These are phyloP conservation scores for Odocoileus virginianus DNA, from an alignment of 2,113 vertebrate genomes.

Conservation along the genomic window DNA sequence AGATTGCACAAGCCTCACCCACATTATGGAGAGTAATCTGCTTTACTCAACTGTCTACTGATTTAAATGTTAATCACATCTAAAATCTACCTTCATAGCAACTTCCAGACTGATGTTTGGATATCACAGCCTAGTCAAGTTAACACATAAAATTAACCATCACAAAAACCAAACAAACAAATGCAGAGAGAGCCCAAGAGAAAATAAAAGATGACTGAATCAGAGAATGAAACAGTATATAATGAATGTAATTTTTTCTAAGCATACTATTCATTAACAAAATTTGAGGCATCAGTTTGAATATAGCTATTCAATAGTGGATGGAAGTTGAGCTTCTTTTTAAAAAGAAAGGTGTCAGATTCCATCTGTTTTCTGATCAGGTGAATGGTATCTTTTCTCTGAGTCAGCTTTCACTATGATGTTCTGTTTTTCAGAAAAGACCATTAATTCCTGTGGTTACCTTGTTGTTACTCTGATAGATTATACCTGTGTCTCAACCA, in stretches of 20 bases:
- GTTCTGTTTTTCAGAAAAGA: not conserved
- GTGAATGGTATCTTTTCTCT: not conserved
- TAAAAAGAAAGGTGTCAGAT: not conserved
- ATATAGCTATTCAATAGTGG: not conserved
- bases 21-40: not conserved
- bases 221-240: not conserved
- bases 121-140: not conserved
- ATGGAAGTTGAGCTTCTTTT: not conserved
- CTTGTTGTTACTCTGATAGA: not conserved
- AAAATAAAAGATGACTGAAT: not conserved
- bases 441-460: not conserved
- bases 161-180: not conserved
- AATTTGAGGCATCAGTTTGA: not conserved
- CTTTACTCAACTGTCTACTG: not conserved
- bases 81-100: not conserved
- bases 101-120: not conserved
- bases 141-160: not conserved
- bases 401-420: not conserved
- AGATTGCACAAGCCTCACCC: not conserved
- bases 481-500: not conserved
- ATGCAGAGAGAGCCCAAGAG: not conserved
- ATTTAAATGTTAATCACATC: not conserved
- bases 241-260: not conserved
- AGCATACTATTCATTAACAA: not conserved
- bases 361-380: not conserved